These are phyloP conservation scores for Micropoecilia bifurca DNA, from an alignment of 2,797 vertebrate genomes.

Conservation along the genomic window DNA sequence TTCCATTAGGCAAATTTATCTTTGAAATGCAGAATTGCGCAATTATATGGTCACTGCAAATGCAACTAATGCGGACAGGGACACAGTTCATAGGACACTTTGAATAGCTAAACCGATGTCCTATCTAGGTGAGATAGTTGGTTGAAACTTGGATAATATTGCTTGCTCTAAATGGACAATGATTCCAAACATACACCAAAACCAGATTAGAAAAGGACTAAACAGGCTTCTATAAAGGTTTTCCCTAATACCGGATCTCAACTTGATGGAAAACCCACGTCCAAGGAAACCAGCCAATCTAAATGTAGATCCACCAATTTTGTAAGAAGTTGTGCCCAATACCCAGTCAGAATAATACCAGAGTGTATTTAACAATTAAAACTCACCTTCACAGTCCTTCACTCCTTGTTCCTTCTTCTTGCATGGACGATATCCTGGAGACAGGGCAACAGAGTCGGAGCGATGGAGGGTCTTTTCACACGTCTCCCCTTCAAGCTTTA, in stretches of 20 bases:
- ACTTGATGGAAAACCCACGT: not conserved
- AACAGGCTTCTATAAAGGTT: not conserved
- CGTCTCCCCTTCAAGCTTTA: constrained; percentile 61
- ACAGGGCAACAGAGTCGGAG: constrained; percentile 47
- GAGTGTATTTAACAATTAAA: constrained; percentile 3
- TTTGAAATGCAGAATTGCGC: too few species aligned
- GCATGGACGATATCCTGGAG: constrained; percentile 39
- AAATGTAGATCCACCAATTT: not conserved
- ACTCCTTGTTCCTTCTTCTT: constrained; percentile 57
- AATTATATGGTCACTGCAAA: too few species aligned
- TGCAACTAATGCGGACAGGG: too few species aligned
- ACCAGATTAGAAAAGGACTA: not conserved
- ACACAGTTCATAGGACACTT: not conserved
- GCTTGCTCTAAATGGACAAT: constrained; percentile 1
- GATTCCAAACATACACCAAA: not conserved
- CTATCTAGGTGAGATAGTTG: not conserved
- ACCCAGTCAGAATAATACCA: not conserved
- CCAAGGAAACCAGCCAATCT: not conserved
- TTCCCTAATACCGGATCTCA: not conserved
- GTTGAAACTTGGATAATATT: not conserved
- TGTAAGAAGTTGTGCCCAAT: not conserved
- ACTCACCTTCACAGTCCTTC: constrained; percentile 68
- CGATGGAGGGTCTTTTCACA: constrained; percentile 69
- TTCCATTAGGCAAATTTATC: too few species aligned
- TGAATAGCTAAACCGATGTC: not conserved